phyloP scores from a whole-genome alignment of 2,113 vertebrate genomes.

The Thymallus thymallus region DNA sequence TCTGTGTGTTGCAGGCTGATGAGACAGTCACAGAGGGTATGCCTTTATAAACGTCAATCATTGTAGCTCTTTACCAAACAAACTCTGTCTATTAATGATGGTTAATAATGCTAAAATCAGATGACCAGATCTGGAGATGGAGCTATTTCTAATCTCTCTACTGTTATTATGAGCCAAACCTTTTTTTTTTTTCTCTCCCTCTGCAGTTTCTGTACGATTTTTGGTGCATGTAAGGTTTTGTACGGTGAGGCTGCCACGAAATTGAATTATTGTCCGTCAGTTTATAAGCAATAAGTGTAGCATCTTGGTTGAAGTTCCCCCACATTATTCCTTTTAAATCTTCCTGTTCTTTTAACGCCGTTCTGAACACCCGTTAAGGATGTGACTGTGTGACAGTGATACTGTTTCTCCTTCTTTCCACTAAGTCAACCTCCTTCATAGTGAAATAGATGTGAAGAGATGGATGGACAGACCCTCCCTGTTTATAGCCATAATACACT shows the following conservation, averaged over 20 bases:
- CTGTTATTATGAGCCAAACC: constrained; percentile 32
- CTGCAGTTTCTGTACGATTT: constrained; percentile 34
- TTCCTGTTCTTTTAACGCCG: constrained; percentile 22
- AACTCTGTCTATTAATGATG: constrained; percentile 71
- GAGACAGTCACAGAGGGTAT: constrained; percentile 74
- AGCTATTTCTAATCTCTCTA: constrained; percentile 70
- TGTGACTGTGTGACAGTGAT: background rate
- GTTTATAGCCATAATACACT: constrained; percentile 43
- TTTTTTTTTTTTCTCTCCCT: constrained; percentile 34
- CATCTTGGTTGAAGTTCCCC: constrained; percentile 71
- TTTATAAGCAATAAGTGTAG: constrained; percentile 92
- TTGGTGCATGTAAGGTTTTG: constrained; percentile 80
- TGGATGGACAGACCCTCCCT: constrained; percentile 25
- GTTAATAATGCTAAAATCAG: constrained; percentile 74
- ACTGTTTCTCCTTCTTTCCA: background rate
- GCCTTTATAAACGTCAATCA: constrained; percentile 78
- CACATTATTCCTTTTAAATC: constrained; percentile 47
- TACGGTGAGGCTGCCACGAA: constrained; percentile 73
- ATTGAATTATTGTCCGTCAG: constrained; percentile 48
- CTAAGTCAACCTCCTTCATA: background rate
- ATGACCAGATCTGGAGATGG: constrained; percentile 79
- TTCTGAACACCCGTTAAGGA: constrained; percentile 5
- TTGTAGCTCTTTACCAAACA: constrained; percentile 87
- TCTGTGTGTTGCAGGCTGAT: constrained; percentile 38
- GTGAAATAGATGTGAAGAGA: constrained; percentile 17